Base-by-base conservation (phyloP, 1,140 invertebrate genomes). In the Magallana angulata region DNA sequence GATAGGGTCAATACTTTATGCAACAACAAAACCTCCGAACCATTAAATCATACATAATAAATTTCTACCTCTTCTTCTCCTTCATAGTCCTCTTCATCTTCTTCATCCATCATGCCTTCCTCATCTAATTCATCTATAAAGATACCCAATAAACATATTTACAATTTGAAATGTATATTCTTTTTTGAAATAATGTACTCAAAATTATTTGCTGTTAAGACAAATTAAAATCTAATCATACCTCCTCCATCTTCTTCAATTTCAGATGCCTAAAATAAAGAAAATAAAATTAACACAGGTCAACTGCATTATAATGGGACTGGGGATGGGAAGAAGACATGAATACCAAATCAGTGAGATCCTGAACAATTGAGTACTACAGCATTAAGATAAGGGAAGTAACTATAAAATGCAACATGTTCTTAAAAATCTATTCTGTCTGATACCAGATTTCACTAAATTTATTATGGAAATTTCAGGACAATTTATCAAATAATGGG, bases 221-320 rank as follows among this genome's bases (percentile, higher is more conserved):
- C 57, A 16, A 11, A 56, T 48, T 12, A 8, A 84, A n/a, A 82
- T 30, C 81, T 36, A 56, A 64, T 85, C 88, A 91, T 91, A 89
- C 92, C 92, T 56, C 91, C 92, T n/a, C 91, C 92, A 58, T 94
- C 93, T 76, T 94, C 93, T 60, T 94, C 93, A 64, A 94, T 93
- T 90, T 94, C 93, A 80, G 93, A 94, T 64, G 93, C 93, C 93
- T 94, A 89, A 1, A 91, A 92, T 85, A 85, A 60, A 80, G 62
- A 82, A 62, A 71, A 82, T 30, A 12, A 83, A 82, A 48, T 36
- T 36, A 36, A 4, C 36, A 48, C 36, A 48, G 5, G 36, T 48
- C 2, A 48, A 2, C 36, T 48, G 36, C 36, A 48, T 4, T 48
- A 48, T 48, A 5, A 4, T 2, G 36, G 36, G 36, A 48, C 36